These are phyloP conservation scores for Otolemur crassicaudatus DNA, from an alignment of 2,797 vertebrate genomes.

Conservation along the genomic window DNA sequence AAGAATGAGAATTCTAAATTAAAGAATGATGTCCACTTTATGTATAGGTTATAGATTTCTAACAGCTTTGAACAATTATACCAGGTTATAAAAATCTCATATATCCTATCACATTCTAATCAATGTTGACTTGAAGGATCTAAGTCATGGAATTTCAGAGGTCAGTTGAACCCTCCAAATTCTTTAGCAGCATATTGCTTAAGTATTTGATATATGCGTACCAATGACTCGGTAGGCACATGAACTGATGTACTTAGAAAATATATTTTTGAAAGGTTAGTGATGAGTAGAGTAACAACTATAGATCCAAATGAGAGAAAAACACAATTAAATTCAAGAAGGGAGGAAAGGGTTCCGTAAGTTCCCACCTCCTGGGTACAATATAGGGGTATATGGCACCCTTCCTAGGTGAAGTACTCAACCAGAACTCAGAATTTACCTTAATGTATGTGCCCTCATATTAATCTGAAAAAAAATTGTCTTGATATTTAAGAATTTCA, in stretches of 20 bases:
- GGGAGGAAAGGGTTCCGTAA: no score
- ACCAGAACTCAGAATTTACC: no score
- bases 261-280: neutral
- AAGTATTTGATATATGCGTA: neutral
- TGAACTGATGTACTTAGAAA: neutral
- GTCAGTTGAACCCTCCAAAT: neutral
- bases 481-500: constrained; percentile 10
- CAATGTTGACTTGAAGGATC: neutral
- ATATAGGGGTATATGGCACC: no score
- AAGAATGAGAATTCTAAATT: neutral
- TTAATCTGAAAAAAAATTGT: neutral
- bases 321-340: no score
- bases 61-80: neutral
- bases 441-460: no score
- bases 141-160: neutral
- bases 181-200: neutral
- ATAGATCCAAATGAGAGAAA: no score
- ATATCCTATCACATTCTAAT: constrained; percentile 17
- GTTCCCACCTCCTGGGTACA: no score
- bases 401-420: no score
- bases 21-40: neutral
- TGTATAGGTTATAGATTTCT: constrained; percentile 16
- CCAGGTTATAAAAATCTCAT: neutral
- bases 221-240: neutral
- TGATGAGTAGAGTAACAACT: neutral